Percentiles rank a stretch among this genome's conserved stretches.
Evolutionary conservation across 2,888 invertebrate species (phyloP).

Genomic region (Luffia ferchaultella): DNA sequence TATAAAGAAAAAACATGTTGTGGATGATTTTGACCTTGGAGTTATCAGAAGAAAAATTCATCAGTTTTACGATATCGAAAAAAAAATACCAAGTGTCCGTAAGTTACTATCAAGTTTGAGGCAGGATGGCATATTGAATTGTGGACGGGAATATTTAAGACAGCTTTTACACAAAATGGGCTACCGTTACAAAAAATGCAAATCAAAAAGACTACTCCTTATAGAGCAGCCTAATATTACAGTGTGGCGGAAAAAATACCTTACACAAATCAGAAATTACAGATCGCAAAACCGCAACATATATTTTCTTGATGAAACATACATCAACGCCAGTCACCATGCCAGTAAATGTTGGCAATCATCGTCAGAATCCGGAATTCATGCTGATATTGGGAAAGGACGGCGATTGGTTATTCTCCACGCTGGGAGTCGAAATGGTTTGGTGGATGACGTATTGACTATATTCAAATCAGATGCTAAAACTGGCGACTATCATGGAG

Average conservation of each 20-base stretch:
- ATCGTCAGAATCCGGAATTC: slow-evolving; percentile 8
- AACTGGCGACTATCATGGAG: slow-evolving; percentile 6
- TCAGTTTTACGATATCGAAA: slow-evolving; percentile 11
- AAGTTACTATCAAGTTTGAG: slow-evolving; percentile 5
- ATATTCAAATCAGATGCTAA: slow-evolving; percentile 8
- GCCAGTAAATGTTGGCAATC: slow-evolving; percentile 11
- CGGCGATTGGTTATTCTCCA: slow-evolving; percentile 11
- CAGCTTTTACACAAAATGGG: slow-evolving; percentile 10
- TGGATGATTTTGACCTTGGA: slow-evolving; percentile 3
- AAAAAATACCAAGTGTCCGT: slow-evolving; percentile 6
- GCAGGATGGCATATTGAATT: slow-evolving; percentile 2
- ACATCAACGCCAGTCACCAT: slow-evolving; percentile 7
- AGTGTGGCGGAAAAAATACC: slow-evolving; percentile 10
- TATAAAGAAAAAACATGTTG: slow-evolving; percentile 1
- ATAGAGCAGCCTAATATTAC: slow-evolving; percentile 12
- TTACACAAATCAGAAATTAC: slow-evolving; percentile 9
- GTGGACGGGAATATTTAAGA: slow-evolving; percentile 10
- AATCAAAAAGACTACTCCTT: slow-evolving; percentile 11
- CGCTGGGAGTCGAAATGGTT: slow-evolving; percentile 10
- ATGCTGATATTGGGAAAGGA: slow-evolving; percentile 10
- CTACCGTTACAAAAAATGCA: slow-evolving; percentile 8
- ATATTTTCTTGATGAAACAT: slow-evolving; percentile 11
- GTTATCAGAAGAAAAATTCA: slow-evolving; percentile 13
- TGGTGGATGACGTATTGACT: slow-evolving; percentile 7
- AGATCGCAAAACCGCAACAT: slow-evolving; percentile 10